Evolutionary conservation across 2,113 vertebrate species (phyloP).

Genomic region (Paraplagusia blochii): DNA sequence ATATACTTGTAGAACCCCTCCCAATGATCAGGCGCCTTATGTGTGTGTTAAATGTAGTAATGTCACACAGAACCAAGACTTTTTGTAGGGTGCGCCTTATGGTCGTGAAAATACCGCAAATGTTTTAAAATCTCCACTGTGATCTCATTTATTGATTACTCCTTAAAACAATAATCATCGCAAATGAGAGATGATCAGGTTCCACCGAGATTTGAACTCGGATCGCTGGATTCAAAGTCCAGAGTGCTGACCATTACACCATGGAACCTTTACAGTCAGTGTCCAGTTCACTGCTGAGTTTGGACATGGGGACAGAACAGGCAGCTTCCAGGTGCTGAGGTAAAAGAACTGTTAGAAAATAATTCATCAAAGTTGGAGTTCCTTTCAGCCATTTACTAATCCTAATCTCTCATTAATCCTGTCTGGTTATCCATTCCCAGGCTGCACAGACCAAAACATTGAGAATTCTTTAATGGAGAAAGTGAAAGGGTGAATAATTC

Average conservation of each 20-base stretch:
- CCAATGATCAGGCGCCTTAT: no score
- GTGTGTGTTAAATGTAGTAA: no score
- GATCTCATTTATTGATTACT: no score
- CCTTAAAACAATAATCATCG: no score
- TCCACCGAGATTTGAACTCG: slow-evolving; percentile 80
- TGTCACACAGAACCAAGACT: no score
- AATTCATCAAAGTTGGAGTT: slow-evolving; percentile 1
- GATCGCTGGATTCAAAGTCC: slow-evolving; percentile 83
- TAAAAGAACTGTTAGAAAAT: slow-evolving; percentile 40
- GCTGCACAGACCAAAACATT: slow-evolving; percentile 49
- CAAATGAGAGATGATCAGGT: slow-evolving; percentile 30
- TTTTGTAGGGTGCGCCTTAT: no score
- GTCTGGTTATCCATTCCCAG: slow-evolving; percentile 58
- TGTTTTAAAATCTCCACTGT: no score
- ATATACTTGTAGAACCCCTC: no score
- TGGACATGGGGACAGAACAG: not conserved
- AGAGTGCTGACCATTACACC: slow-evolving; percentile 85
- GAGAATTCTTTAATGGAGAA: slow-evolving; percentile 59
- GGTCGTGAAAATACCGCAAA: no score
- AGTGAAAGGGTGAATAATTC: slow-evolving; percentile 60
- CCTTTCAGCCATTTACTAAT: slow-evolving; percentile 8
- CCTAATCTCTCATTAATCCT: slow-evolving; percentile 48
- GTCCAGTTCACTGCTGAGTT: no score
- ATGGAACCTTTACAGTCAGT: slow-evolving; percentile 67
- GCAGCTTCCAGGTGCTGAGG: slow-evolving; percentile 22